Conservation (phyloP, 2,888 invertebrate genomes). For the Sphaeridia pumilis region DNA sequence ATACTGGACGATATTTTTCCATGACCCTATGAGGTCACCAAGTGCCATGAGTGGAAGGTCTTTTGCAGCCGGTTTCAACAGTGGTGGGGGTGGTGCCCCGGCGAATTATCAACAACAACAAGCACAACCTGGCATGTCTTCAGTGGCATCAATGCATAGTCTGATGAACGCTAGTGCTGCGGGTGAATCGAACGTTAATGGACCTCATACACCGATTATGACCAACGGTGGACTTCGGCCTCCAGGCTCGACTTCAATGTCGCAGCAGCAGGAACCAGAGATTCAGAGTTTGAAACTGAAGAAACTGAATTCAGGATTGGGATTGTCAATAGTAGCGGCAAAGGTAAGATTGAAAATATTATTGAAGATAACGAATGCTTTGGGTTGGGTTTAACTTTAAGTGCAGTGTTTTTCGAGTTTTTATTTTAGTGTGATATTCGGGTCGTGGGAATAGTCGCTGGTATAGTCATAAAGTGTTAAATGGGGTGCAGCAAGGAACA, state of each 20-base stretch:
- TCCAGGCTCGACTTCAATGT: slow-evolving; percentile 1
- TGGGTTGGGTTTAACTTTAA: too few species aligned
- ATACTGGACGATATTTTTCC: slow-evolving; percentile 73
- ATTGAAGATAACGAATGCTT: too few species aligned
- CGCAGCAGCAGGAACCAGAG: slow-evolving; percentile 46
- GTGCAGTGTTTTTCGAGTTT: too few species aligned
- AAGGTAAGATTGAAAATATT: too few species aligned
- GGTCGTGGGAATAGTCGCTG: too few species aligned
- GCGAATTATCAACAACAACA: slow-evolving; percentile 6
- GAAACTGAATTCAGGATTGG: slow-evolving; percentile 94
- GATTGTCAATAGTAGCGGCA: slow-evolving; percentile 95
- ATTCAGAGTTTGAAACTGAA: slow-evolving; percentile 76
- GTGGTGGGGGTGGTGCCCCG: slow-evolving; percentile 7
- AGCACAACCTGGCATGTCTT: slow-evolving; percentile 14
- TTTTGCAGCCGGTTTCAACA: slow-evolving; percentile 24
- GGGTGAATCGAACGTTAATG: slow-evolving; percentile 12
- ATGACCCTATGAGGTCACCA: slow-evolving; percentile 40
- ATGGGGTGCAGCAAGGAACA: too few species aligned
- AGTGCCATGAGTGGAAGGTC: slow-evolving; percentile 53
- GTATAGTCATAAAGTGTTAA: too few species aligned
- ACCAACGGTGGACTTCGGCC: not conserved
- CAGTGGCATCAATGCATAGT: not conserved
- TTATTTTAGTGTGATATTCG: too few species aligned
- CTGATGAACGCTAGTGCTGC: not conserved
- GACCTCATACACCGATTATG: too few species aligned